These are phyloP conservation scores for Grus americana DNA, from an alignment of 2,113 vertebrate genomes.

Conservation along the genomic window DNA sequence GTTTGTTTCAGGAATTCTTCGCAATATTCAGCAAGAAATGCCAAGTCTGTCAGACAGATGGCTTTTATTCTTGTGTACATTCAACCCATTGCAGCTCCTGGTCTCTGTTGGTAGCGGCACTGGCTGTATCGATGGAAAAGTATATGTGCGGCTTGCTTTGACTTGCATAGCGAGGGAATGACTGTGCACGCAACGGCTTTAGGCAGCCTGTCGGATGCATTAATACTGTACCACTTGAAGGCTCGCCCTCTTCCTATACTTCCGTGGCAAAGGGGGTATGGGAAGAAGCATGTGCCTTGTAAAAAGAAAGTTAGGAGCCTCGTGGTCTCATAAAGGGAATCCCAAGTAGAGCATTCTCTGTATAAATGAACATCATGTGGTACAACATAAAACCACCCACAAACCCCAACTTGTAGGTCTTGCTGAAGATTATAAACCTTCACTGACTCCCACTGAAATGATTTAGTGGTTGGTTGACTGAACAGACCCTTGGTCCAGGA, in stretches of 20 bases:
- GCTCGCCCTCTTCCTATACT: background rate
- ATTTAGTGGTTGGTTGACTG: background rate
- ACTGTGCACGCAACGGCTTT: accelerated
- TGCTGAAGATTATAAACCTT: background rate
- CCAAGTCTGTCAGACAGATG: background rate
- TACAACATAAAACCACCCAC: background rate
- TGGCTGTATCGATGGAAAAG: background rate
- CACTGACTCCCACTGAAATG: background rate
- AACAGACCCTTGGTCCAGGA: accelerated
- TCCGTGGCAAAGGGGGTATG: background rate
- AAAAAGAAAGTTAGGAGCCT: background rate
- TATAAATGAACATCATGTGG: background rate
- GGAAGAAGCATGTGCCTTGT: background rate
- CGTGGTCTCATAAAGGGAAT: background rate
- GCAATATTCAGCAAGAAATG: background rate
- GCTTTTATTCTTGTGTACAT: background rate
- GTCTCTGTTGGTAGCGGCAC: background rate
- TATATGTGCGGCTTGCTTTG: background rate
- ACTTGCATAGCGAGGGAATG: background rate
- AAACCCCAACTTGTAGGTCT: background rate
- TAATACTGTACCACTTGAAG: background rate
- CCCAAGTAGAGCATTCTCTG: background rate
- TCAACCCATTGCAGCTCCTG: background rate
- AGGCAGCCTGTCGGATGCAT: background rate
- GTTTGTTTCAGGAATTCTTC: background rate